Evolutionary conservation across 2,797 vertebrate species (phyloP).

Genomic region (Manis javanica): DNA sequence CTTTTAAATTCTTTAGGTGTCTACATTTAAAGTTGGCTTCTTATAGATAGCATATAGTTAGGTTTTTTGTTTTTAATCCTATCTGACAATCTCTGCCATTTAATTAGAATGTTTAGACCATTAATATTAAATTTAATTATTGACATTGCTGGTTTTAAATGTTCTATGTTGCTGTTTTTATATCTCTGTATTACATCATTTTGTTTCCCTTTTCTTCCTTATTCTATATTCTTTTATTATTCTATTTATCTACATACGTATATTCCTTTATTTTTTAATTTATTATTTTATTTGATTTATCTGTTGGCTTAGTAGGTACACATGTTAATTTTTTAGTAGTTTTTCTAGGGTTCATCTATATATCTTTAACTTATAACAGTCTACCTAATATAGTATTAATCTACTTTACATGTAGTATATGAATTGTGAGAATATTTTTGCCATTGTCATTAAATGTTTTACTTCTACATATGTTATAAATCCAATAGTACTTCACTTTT

Average conservation of each 20-base stretch:
- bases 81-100: background rate
- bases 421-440: background rate
- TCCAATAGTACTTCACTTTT: background rate
- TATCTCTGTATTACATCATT: background rate
- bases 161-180: background rate
- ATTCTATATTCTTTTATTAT: background rate
- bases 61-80: background rate
- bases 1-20: background rate
- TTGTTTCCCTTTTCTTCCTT: background rate
- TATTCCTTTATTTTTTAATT: background rate
- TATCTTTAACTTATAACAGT: background rate
- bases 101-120: background rate
- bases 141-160: background rate
- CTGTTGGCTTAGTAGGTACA: background rate
- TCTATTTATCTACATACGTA: background rate
- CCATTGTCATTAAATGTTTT: background rate
- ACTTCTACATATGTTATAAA: background rate
- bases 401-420: too few relatives aligned
- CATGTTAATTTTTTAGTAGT: background rate
- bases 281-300: background rate
- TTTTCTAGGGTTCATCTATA: background rate
- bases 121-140: background rate
- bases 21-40: background rate
- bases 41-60: background rate
- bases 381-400: background rate